Conservation (phyloP, 2,797 vertebrate genomes). For the Crenichthys baileyi region DNA sequence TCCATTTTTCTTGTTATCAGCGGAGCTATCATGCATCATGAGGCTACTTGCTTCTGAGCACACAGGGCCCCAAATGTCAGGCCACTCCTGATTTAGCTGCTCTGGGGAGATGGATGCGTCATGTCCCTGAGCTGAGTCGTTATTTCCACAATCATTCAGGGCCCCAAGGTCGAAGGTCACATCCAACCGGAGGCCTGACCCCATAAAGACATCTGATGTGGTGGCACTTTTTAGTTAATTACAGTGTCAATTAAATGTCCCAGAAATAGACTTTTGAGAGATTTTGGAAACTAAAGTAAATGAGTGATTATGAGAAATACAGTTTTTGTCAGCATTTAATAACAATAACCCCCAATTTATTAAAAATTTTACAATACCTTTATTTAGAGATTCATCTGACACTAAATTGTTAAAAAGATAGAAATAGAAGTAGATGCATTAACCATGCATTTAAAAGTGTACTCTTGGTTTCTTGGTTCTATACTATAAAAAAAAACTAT, state of each 20-base stretch:
- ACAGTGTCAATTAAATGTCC: conserved; percentile 11
- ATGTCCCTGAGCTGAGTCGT: conserved; percentile 65
- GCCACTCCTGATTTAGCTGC: conserved; percentile 42
- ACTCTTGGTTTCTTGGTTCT: background rate
- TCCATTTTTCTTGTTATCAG: conserved; percentile 49
- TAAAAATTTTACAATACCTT: background rate
- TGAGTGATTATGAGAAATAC: background rate
- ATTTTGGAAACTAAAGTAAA: background rate
- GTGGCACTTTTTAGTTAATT: conserved; percentile 20
- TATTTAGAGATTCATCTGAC: background rate
- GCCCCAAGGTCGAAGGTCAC: conserved; percentile 60
- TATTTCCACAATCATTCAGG: conserved; percentile 47
- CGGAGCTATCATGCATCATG: conserved; percentile 47
- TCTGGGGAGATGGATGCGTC: conserved; percentile 64
- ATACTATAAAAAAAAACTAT: background rate
- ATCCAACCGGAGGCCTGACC: conserved; percentile 33
- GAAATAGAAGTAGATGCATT: background rate
- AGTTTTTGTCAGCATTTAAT: background rate
- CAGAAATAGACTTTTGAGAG: background rate
- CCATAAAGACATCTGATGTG: conserved; percentile 40
- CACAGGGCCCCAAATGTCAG: conserved; percentile 45
- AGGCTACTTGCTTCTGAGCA: conserved; percentile 30
- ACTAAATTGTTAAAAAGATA: background rate
- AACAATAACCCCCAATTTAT: background rate
- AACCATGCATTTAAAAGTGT: background rate